Evolutionary conservation across 2,888 invertebrate species (phyloP), one percentile per base, ranked within the genome.

Genomic region (Polydrusus cervinus): DNA sequence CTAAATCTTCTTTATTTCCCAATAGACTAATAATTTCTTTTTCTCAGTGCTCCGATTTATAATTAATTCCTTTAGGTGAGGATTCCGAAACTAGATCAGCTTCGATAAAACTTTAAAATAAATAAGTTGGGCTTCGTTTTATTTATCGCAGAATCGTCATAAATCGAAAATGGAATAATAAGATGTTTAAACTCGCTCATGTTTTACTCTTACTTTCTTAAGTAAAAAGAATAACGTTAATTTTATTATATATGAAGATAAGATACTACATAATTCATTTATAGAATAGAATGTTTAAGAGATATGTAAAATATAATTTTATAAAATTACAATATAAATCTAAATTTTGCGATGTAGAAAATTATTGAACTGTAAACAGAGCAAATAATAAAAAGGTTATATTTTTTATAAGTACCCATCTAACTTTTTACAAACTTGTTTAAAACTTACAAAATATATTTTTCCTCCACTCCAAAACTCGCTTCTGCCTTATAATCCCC

Each of bases 391-490:
- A 25, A n/a, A n/a, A n/a, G n/a, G n/a, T 25, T 25, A 3, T 25
- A 25, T 16, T 47, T 60, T 55, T 34, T 14, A n/a, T 55, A 60
- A 38, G 16, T 18, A 38, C 38, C 18, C n/a, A 60, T 60, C 18
- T 9, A 60, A 60, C 38, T 18, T 60, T 55, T 60, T 60, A 38
- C 38, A 18, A 60, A 60, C 57, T 60, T 60, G 34, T 60, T 38
- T 14, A 60, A 14, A 60, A 60, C 57, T 25, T 38, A 60, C 38
- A 38, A 60, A 25, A 60, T 30, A 60, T 38, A 38, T 38, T 60
- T 47, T 60, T 60, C 11, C 38, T 38, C 9, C 34, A 14, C 18
- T 38, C 13, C 30, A 10, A 38, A 38, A 57, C 57, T 57, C 34
- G 16, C 16, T 57, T 38, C n/a, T 60, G n/a, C 38, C 18, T 60